Base-by-base conservation (phyloP, 2,888 invertebrate species). In the Balanococcus diminutus region DNA sequence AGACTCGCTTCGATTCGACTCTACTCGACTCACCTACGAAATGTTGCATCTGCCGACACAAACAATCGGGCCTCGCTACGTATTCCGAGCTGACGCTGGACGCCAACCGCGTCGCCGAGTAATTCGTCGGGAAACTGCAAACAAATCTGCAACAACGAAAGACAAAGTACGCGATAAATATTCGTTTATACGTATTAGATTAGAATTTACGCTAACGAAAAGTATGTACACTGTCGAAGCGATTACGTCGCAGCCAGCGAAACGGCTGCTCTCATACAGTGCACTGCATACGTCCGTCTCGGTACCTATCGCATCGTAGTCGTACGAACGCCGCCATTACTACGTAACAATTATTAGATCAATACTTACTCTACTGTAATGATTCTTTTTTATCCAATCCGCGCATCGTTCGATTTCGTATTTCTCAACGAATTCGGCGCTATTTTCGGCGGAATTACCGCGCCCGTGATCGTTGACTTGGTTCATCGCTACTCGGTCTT, bases 61-160 rank as follows among this genome's bases (percentile, higher is more conserved):
- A 94, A 97, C 1, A 95, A 91, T 89, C 94, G 93, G 88, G 92
- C 92, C 51, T 92, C 91, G 39, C 92, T 89, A n/a, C 88, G 88
- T 56, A 89, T 88, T 88, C 92, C 91, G 56, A 94, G 89, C 86
- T 89, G 89, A 11, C 91, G 88, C 87, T 93, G 93, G 87, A 98
- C 92, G 87, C 91, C 90, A 2, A 93, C 92, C 86, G 96, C 94
- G 89, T 94, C 92, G 28, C 90, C 89, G 86, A 98, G 91, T 86
- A 96, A 91, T 82, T 93, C 92, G 90, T 98, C 98, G 9, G 98
- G 97, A 90, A 98, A 97, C 91, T 98, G 98, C 72, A 98, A 91
- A 87, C 96, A 97, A 46, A 97, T 94, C 96, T 97, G 89, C 9
- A n/a, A 32, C n/a, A 32, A 51, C 19, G 51, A 51, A 14, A 3